Percentiles rank a stretch among this genome's conserved stretches.
phyloP scores from a whole-genome alignment of 2,888 invertebrate species.

The Mythimna impura region DNA sequence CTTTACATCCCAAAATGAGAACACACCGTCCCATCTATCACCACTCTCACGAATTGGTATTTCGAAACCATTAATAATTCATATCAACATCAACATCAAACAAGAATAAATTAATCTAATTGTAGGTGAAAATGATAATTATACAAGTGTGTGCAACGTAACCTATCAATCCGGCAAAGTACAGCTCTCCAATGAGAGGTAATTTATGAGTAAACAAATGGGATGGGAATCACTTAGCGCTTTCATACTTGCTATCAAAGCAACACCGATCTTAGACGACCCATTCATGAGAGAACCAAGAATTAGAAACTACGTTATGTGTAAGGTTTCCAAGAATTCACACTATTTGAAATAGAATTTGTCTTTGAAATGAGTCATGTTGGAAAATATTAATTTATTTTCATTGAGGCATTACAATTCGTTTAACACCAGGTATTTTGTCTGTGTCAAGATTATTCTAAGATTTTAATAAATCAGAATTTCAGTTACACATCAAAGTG shows the following conservation, averaged over 20 bases:
- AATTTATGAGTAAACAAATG: constrained; percentile 78
- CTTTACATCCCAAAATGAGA: constrained; percentile 1
- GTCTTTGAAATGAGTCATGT: constrained; percentile 39
- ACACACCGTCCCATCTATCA: constrained; percentile 18
- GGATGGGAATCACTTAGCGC: constrained; percentile 80
- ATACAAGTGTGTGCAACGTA: constrained; percentile 59
- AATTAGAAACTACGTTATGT: constrained; percentile 22
- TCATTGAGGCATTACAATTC: constrained; percentile 36
- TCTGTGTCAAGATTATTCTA: constrained; percentile 17
- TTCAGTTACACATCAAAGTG: too few relatives aligned
- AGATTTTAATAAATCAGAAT: not conserved
- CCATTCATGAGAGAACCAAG: constrained; percentile 67
- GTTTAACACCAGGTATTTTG: constrained; percentile 16
- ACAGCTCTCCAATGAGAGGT: constrained; percentile 76
- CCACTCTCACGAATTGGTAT: constrained; percentile 54
- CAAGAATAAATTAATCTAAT: constrained; percentile 61
- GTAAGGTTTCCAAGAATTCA: constrained; percentile 44
- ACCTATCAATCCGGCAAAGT: constrained; percentile 74
- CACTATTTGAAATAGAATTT: constrained; percentile 30
- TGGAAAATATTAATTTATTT: constrained; percentile 33
- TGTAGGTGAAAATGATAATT: constrained; percentile 62
- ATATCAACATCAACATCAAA: constrained; percentile 57
- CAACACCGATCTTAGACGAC: constrained; percentile 62
- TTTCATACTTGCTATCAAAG: constrained; percentile 70
- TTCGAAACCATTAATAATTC: constrained; percentile 59